A percentile compares a stretch with the other conserved stretches of the same genome.
Conservation (phyloP, 2,113 vertebrate species). For the Lophius piscatorius region DNA sequence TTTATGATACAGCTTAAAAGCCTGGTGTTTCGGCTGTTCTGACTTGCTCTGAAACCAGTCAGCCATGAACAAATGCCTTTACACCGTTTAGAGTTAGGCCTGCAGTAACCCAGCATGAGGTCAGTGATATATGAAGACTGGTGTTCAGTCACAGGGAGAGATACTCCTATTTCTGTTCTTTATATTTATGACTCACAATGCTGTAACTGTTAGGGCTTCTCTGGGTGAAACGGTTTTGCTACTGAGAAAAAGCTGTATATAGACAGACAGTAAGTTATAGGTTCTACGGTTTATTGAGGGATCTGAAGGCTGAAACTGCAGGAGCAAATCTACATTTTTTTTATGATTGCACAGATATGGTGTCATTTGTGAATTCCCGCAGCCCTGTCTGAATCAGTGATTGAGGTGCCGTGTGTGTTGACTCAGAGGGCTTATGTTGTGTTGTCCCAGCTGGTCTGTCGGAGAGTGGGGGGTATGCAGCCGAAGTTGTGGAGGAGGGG, state of each 20-base stretch:
- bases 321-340: neutral
- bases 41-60: constrained; percentile 31
- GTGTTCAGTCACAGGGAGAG: neutral
- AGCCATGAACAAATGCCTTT: constrained; percentile 27
- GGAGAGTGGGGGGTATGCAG: constrained; percentile 88
- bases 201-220: too few species aligned
- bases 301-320: neutral
- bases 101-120: constrained; percentile 6
- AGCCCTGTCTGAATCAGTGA: constrained; percentile 35
- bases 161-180: neutral
- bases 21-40: constrained; percentile 31
- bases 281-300: constrained; percentile 2
- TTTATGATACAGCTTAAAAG: constrained; percentile 52
- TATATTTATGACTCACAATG: neutral
- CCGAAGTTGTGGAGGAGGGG: constrained; percentile 83
- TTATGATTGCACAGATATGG: constrained; percentile 19
- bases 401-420: constrained; percentile 44
- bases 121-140: constrained; percentile 6
- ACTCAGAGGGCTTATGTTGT: constrained; percentile 56
- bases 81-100: constrained; percentile 7
- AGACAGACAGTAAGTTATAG: neutral
- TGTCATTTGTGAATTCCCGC: constrained; percentile 29
- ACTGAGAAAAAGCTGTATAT: neutral
- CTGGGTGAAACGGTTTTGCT: too few species aligned
- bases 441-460: constrained; percentile 83